A percentile compares a stretch with the other conserved stretches of the same genome.
Conservation (phyloP, 2,113 vertebrate species). For the Crotalus helleri region DNA sequence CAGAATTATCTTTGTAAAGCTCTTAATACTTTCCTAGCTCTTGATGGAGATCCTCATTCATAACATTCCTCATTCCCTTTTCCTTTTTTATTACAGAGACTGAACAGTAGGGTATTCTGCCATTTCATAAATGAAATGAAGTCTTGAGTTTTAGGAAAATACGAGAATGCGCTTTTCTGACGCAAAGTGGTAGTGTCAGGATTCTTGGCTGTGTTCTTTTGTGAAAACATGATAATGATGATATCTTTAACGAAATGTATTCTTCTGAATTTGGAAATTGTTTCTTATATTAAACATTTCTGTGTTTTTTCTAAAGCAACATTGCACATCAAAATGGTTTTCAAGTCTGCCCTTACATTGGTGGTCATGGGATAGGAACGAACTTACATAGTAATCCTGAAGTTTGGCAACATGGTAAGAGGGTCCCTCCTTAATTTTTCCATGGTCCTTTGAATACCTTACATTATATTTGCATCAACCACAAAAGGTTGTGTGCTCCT, state of each 20-base stretch:
- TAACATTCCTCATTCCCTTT: not conserved
- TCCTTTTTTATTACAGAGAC: not conserved
- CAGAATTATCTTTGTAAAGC: not conserved
- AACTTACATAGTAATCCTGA: conserved; percentile 93
- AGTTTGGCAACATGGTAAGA: conserved; percentile 95
- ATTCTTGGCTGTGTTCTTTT: not conserved
- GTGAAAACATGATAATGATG: not conserved
- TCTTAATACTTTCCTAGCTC: not conserved
- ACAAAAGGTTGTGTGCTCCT: not conserved
- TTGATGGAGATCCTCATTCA: not conserved
- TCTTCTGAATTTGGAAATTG: not conserved
- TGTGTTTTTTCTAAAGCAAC: conserved; percentile 69
- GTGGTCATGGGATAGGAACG: conserved; percentile 94
- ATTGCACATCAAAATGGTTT: conserved; percentile 77
- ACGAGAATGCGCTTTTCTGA: not conserved
- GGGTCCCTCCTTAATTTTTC: not conserved
- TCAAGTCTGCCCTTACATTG: conserved; percentile 86
- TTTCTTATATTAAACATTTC: conserved; percentile 2
- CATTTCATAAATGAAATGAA: not conserved
- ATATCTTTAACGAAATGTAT: not conserved
- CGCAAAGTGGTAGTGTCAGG: not conserved
- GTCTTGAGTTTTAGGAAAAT: not conserved
- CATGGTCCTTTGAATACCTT: not conserved
- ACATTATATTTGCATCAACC: not conserved
- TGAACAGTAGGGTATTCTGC: not conserved